A percentile compares a stretch with the other conserved stretches of the same genome.
These are phyloP conservation scores for Siniperca scherzeri DNA, from an alignment of 2,797 vertebrate genomes.

Conservation along the genomic window DNA sequence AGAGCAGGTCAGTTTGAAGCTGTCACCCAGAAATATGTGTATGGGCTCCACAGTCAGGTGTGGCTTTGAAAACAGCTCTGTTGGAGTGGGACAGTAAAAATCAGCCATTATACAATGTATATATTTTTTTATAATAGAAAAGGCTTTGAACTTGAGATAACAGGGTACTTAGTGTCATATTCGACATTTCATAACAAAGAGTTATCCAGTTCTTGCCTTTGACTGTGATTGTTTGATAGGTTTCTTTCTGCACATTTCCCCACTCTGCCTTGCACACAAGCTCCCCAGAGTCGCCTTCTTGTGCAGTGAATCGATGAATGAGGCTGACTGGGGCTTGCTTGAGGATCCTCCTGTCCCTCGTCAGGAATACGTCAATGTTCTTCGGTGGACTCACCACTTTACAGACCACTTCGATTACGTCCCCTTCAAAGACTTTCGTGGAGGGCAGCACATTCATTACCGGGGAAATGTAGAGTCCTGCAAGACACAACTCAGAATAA, in stretches of 20 bases:
- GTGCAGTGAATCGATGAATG: conserved; percentile 18
- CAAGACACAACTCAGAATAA: conserved; percentile 38
- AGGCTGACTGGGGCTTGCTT: conserved; percentile 23
- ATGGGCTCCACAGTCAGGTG: conserved; percentile 57
- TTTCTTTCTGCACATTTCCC: conserved; percentile 70
- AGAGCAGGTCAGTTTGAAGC: conserved; percentile 69
- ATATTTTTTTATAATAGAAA: neutral
- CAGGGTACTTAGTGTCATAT: neutral
- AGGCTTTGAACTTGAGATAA: neutral
- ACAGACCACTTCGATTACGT: conserved; percentile 72
- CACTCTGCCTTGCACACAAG: conserved; percentile 81
- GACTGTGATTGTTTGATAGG: conserved; percentile 56
- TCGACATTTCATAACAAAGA: neutral
- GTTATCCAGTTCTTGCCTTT: conserved; percentile 59
- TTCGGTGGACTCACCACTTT: conserved; percentile 31
- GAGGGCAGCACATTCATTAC: conserved; percentile 70
- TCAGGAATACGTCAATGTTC: conserved; percentile 74
- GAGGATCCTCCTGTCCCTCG: conserved; percentile 62
- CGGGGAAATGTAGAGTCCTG: conserved; percentile 75
- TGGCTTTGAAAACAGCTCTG: conserved; percentile 84
- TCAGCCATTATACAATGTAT: neutral
- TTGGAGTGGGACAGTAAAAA: conserved; percentile 26
- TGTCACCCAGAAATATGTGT: conserved; percentile 72
- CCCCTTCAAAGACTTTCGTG: conserved; percentile 69
- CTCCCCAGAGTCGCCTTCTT: conserved; percentile 69